Evolutionary conservation across 2,797 vertebrate species (phyloP).

Genomic region (Poeciliopsis paucimaculata): DNA sequence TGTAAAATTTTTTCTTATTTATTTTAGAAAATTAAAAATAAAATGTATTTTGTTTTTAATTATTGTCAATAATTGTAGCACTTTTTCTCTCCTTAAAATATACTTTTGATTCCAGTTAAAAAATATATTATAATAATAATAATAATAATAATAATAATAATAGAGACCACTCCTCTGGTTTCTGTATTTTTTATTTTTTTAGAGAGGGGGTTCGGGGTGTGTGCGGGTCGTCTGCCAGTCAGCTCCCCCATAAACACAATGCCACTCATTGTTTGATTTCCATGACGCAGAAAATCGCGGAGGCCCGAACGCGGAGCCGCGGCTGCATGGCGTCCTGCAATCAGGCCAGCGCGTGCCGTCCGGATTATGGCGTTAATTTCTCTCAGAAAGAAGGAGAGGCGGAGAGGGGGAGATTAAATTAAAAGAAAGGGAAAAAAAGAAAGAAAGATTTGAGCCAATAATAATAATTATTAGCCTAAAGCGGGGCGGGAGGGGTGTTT

Average conservation of each 20-base stretch:
- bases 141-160: constrained; percentile 10
- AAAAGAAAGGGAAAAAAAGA: neutral
- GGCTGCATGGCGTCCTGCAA: constrained; percentile 88
- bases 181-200: neutral
- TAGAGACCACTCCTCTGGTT: neutral
- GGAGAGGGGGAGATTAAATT: neutral
- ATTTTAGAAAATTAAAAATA: neutral
- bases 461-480: constrained; percentile 91
- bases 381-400: constrained; percentile 78
- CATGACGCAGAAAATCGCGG: constrained; percentile 91
- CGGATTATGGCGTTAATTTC: constrained; percentile 99
- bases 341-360: constrained; percentile 94
- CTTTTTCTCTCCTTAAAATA: neutral
- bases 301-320: constrained; percentile 82
- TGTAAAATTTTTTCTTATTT: neutral
- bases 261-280: constrained; percentile 85
- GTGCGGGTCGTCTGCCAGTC: constrained; percentile 68
- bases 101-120: neutral
- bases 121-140: neutral
- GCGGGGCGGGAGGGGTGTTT: constrained; percentile 79
- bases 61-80: neutral
- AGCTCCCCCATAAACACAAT: constrained; percentile 77
- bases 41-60: neutral
- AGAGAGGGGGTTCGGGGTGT: neutral
- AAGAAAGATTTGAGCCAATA: constrained; percentile 74